Base-by-base conservation (phyloP, 92 coral and sea anemone species). In the Pocillopora grandis region DNA sequence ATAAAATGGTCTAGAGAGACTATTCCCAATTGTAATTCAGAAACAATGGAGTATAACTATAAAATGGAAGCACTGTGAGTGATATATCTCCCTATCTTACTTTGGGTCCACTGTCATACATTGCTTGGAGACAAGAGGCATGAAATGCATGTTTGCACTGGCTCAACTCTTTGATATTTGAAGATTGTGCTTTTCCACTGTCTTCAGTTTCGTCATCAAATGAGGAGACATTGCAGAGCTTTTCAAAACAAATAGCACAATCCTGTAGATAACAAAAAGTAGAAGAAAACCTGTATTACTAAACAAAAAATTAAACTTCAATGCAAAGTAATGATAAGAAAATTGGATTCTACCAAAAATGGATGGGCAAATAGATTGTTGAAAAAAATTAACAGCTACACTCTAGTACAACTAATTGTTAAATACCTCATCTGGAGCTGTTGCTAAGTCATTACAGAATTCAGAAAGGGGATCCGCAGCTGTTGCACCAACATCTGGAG, bases 171-270 rank as follows among this genome's bases (percentile, higher is more conserved):
- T 90, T 89, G 75, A 85, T 77, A 76, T 78, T 42, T 19, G 65
- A 62, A 58, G 91, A 80, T 19, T 82, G 83, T 14, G 91, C 79
- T 56, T 70, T 77, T 18, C 78, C 70, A 55, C 80, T 88, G 72
- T 58, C 77, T 78, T 85, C 80, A 59, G 66, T 61, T 48, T 68
- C 82, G 37, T 72, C 90, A 63, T 86, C 81, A 66, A 91, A 95
- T 59, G 93, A 94, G 62, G 98, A 92, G 55, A 85, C 84, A 75
- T 88, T 85, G 65, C 88, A 88, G 60, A 95, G 89, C 56, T 92
- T 95, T 77, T 95, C 95, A 81, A 95, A 91, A 85, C 98, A 95
- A 58, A 95, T 95, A 57, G 98, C 87, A 82, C 98, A 95, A 19
- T 95, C 98, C 98, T 95, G 58, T 16, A 58, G 52, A 42, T 42